These are phyloP conservation scores for Sebastes minor DNA, from an alignment of 2,797 vertebrate species.

Conservation along the genomic window DNA sequence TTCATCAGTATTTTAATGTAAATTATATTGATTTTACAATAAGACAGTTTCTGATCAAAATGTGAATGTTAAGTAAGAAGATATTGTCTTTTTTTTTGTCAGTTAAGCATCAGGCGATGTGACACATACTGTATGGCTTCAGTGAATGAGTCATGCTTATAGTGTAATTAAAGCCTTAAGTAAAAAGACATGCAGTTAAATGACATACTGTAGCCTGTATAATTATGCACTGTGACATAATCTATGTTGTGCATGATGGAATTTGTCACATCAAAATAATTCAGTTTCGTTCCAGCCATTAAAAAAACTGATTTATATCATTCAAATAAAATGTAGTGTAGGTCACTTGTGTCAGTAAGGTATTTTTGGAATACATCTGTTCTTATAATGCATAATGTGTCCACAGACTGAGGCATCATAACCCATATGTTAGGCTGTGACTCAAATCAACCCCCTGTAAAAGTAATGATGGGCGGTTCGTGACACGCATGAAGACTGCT, in stretches of 20 bases:
- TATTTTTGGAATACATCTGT: slow-evolving; percentile 36
- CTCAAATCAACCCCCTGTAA: slow-evolving; percentile 70
- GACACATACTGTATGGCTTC: not conserved
- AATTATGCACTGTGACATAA: not conserved
- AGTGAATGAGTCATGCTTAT: not conserved
- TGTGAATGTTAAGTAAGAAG: not conserved
- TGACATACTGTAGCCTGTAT: not conserved
- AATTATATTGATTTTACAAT: not conserved
- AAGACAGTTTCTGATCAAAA: not conserved
- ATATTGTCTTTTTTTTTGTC: not conserved
- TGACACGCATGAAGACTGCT: slow-evolving; percentile 67
- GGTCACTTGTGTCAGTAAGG: not conserved
- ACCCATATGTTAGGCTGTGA: slow-evolving; percentile 61
- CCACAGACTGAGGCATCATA: slow-evolving; percentile 34
- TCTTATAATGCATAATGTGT: slow-evolving; percentile 28
- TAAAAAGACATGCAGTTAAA: not conserved
- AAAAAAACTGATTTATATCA: not conserved
- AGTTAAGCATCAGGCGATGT: not conserved
- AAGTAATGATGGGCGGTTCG: slow-evolving; percentile 70
- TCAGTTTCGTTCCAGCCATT: not conserved
- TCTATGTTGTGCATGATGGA: not conserved
- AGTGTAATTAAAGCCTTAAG: not conserved
- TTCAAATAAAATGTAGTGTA: not conserved
- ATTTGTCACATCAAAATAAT: not conserved
- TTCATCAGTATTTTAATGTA: not conserved